Evolutionary conservation across 2,113 vertebrate genomes (phyloP), one percentile per base, ranked within the genome.

Genomic region (Gadus macrocephalus): DNA sequence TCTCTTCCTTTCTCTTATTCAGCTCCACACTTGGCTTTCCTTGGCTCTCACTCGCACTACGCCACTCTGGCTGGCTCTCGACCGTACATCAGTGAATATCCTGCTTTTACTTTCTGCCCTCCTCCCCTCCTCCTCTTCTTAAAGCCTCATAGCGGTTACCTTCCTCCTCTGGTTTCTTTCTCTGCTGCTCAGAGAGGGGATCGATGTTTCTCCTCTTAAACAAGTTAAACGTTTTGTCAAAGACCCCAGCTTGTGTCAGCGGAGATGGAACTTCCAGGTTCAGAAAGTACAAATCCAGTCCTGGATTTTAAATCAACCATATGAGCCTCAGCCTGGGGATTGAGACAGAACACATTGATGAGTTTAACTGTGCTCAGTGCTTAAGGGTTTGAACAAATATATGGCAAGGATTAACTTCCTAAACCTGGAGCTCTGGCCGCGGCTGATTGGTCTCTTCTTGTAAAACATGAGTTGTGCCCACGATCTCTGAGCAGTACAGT

Each of bases 41-140:
- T 91, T 76, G 90, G 91, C 88, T 92, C 91, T 91, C 91, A 92
- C 90, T 92, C 91, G 81, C 91, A 92, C 91, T 92, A 92, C 89
- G 91, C 91, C 88, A 92, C 91, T 83, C 89, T 92, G 90, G 91
- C 91, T 85, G 89, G 91, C 91, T 90, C 91, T 75, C 91, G 90
- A 88, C 91, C 85, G 87, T 92, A 92, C 85, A 91, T 91, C 89
- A 88, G 91, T 92, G 91, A 92, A 89, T 92, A 92, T 92, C 86
- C 78, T 79, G 79, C 69, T 85, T 90, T 87, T 89, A 83, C 55
- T 77, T 89, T 85, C 70, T 80, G 78, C 77, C 74, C 71, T 42
- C 70, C n/a, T 20, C 35, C 22, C 53, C 66, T 82, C 70, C 66
- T 82, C 70, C 76, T 71, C 81, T 66, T 70, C 81, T 71, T 79